Conservation (phyloP, 1,140 invertebrate species). For the Drosophila albomicans region DNA sequence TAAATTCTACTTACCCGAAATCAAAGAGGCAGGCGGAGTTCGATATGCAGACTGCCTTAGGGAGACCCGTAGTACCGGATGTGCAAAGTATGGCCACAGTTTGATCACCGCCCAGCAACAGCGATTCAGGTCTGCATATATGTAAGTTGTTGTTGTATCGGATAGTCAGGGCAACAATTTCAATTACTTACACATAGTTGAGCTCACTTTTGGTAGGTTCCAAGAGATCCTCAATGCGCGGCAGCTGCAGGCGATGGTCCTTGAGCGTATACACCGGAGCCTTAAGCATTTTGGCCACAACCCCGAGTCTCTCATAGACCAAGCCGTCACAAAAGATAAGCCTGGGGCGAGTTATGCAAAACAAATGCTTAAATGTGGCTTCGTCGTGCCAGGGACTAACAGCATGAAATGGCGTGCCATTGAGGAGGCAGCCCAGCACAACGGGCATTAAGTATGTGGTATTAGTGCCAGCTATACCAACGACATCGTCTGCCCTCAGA, state of each 20-base stretch:
- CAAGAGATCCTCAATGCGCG: conserved; percentile 73
- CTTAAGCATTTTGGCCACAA: conserved; percentile 68
- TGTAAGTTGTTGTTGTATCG: neutral
- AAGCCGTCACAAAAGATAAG: conserved; percentile 80
- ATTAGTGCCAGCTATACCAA: conserved; percentile 73
- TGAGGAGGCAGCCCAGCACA: conserved; percentile 75
- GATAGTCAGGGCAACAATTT: neutral
- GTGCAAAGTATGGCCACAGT: conserved; percentile 85
- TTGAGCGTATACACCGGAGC: conserved; percentile 73
- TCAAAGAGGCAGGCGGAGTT: conserved; percentile 85
- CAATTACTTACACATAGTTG: conserved; percentile 66
- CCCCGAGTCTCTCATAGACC: conserved; percentile 61
- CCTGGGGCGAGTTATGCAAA: conserved; percentile 72
- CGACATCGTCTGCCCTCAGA: conserved; percentile 77
- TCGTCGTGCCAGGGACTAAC: conserved; percentile 74
- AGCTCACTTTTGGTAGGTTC: conserved; percentile 70
- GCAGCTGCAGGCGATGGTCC: conserved; percentile 64
- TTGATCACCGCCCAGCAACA: conserved; percentile 73
- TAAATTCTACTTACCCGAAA: conserved; percentile 59
- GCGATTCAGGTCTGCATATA: conserved; percentile 62
- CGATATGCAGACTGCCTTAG: conserved; percentile 91
- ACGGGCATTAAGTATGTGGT: conserved; percentile 79
- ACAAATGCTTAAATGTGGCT: conserved; percentile 77
- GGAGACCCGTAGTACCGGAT: conserved; percentile 91
- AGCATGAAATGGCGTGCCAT: conserved; percentile 78